These are phyloP conservation scores for Cryptotis parvus DNA, from an alignment of 2,113 vertebrate species.

Conservation along the genomic window DNA sequence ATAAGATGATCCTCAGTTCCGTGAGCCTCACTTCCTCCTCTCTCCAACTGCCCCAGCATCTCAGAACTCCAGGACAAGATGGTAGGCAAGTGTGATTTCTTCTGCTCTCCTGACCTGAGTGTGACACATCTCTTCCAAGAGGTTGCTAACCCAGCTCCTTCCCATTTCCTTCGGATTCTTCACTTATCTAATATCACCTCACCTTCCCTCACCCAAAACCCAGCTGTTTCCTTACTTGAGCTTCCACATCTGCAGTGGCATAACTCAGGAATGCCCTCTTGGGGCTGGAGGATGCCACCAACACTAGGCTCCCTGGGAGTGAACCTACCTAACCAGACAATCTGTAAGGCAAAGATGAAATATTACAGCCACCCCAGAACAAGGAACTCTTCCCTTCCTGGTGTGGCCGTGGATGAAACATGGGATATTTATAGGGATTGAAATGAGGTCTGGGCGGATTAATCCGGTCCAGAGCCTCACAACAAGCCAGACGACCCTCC, in stretches of 20 bases:
- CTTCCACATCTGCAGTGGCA: accelerated
- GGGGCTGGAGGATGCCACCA: background rate
- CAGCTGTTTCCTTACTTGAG: background rate
- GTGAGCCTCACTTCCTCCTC: too few species aligned
- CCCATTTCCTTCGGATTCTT: background rate
- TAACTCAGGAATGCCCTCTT: background rate
- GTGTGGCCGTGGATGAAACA: background rate
- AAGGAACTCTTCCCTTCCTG: background rate
- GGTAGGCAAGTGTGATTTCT: too few species aligned
- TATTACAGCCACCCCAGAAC: accelerated
- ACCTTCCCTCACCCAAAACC: too few species aligned
- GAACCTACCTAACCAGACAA: background rate
- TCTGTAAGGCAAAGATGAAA: too few species aligned
- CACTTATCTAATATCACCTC: background rate
- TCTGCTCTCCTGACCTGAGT: background rate
- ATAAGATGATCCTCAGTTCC: too few species aligned
- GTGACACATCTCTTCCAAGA: background rate
- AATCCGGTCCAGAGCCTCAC: too few species aligned
- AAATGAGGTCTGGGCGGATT: too few species aligned
- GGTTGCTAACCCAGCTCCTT: background rate
- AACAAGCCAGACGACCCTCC: too few species aligned
- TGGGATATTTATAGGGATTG: accelerated
- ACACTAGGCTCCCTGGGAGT: background rate
- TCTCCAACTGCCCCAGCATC: accelerated
- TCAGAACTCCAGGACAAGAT: background rate